Evolutionary conservation across 2,113 vertebrate species (phyloP).

Genomic region (Carassius gibelio): DNA sequence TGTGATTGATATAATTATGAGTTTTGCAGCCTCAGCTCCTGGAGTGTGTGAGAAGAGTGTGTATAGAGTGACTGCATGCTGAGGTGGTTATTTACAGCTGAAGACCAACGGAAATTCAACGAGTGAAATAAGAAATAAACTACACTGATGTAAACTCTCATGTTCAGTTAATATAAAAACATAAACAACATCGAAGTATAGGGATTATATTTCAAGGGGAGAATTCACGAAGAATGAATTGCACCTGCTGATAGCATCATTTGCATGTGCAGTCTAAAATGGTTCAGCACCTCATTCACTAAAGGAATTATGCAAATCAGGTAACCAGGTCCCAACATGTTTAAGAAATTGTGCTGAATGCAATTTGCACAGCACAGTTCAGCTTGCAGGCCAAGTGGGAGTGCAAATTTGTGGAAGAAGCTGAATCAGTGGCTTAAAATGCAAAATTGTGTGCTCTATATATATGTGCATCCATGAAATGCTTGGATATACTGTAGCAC

Average conservation of each 20-base stretch:
- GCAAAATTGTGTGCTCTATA: background rate
- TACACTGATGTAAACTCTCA: background rate
- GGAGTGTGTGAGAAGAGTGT: conserved; percentile 4
- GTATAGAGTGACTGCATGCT: background rate
- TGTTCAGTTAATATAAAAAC: background rate
- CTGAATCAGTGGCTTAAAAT: conserved; percentile 2
- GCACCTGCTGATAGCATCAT: background rate
- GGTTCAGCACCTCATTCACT: background rate
- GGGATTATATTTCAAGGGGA: background rate
- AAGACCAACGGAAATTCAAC: background rate
- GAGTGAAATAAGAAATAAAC: background rate
- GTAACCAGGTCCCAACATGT: background rate
- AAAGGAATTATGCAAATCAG: conserved; percentile 2
- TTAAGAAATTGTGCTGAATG: background rate
- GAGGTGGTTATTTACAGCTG: background rate
- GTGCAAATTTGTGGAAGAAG: background rate
- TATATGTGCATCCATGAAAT: background rate
- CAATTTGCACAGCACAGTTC: background rate
- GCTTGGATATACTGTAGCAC: background rate
- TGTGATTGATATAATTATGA: conserved; percentile 37
- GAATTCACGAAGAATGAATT: background rate
- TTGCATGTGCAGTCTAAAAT: background rate
- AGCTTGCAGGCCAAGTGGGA: background rate
- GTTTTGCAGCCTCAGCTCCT: conserved; percentile 15
- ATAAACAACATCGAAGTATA: background rate